Percentiles rank a stretch among this genome's conserved stretches.
Evolutionary conservation across 2,113 vertebrate species (phyloP).

Genomic region (Ploceus nigricollis): DNA sequence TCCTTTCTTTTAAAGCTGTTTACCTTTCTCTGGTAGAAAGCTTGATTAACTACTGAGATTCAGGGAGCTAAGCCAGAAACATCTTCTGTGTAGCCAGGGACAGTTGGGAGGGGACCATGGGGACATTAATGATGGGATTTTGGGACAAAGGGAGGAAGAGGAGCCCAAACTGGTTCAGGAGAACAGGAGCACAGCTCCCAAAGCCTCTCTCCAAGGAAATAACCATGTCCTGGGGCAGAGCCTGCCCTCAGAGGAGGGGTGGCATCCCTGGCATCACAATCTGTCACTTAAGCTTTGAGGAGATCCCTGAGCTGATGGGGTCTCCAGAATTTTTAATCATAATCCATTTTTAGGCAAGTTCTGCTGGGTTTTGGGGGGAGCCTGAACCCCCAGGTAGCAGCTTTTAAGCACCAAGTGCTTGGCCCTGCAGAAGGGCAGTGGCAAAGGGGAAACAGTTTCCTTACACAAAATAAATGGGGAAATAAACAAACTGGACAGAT

Average conservation of each 20-base stretch:
- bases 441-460: background rate
- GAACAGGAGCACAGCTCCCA: fast-evolving
- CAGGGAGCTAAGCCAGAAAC: background rate
- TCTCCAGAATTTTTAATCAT: background rate
- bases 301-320: background rate
- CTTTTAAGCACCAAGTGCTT: background rate
- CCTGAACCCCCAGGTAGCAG: background rate
- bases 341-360: background rate
- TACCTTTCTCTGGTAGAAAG: background rate
- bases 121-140: background rate
- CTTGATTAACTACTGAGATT: background rate
- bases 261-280: background rate
- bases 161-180: background rate
- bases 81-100: background rate
- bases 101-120: background rate
- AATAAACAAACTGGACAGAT: background rate
- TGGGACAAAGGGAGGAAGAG: background rate
- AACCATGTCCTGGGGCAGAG: background rate
- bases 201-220: background rate
- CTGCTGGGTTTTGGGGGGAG: background rate
- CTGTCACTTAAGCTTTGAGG: background rate
- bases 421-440: background rate
- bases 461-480: background rate
- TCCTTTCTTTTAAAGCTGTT: background rate
- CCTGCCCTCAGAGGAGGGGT: background rate